These are phyloP conservation scores for Ellobium chinense DNA, from an alignment of 2,888 invertebrate species.

Conservation along the genomic window DNA sequence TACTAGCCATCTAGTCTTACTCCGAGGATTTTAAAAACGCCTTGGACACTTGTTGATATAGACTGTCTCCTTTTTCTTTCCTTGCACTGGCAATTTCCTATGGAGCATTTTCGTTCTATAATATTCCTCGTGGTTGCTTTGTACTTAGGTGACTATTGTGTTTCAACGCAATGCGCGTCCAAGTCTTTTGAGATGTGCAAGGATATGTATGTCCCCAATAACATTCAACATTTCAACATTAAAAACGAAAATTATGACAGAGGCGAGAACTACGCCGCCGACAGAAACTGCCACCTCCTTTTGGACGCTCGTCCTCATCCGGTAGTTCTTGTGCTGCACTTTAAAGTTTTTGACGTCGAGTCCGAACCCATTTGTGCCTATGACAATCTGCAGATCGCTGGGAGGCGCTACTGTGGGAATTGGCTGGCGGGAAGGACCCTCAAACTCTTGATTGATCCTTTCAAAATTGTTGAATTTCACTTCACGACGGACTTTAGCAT, in stretches of 20 bases:
- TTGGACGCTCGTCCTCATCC: neutral
- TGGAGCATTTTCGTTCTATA: too few species aligned
- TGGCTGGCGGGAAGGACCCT: neutral
- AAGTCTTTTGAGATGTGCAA: neutral
- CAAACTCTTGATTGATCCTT: neutral
- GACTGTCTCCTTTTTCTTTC: too few species aligned
- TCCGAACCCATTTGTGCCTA: neutral
- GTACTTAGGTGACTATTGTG: neutral
- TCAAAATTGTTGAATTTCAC: slow-evolving; percentile 9
- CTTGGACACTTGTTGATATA: too few species aligned
- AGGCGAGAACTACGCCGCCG: neutral
- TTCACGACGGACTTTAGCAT: neutral
- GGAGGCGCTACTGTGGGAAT: neutral
- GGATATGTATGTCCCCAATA: neutral
- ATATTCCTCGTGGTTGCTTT: too few species aligned
- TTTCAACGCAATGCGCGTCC: neutral
- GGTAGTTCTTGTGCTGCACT: neutral
- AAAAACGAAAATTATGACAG: neutral
- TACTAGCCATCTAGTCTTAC: too few species aligned
- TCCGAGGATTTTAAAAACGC: too few species aligned
- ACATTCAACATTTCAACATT: neutral
- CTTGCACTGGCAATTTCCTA: too few species aligned
- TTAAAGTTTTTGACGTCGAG: neutral
- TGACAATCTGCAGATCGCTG: neutral
- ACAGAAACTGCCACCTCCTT: neutral